Evolutionary conservation across 2,888 invertebrate genomes (phyloP), one percentile per base, ranked within the genome.

Genomic region (Parnassius glacialis): DNA sequence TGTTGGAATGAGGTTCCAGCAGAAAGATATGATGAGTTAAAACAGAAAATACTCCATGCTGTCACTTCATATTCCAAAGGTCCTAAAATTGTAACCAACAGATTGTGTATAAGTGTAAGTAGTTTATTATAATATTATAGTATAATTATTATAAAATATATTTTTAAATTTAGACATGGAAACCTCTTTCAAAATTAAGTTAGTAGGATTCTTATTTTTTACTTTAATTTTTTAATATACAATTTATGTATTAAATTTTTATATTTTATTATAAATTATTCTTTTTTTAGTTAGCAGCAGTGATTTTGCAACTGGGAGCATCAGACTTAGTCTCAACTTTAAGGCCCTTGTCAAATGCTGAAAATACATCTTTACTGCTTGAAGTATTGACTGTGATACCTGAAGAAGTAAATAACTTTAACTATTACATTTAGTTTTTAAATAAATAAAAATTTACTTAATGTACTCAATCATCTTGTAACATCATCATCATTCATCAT

Each of bases 351-450:
- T 88, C 94, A 85, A 79, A 92, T 84, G 72, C 86, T 42, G 87
- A 89, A 65, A 86, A 88, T 66, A 83, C 84, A 59, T 75, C 83
- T 57, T 70, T 92, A n/a, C 83, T 98, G 73, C 82, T 98, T 59
- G 96, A 97, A 91, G 95, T 98, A 48, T 91, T 98, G 13, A 95
- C 95, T 72, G 95, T 96, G 60, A 94, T 98, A 78, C 97, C 98
- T 41, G 96, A 96, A 88, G 98, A 98, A 92, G 97, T 97, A 89
- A 88, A 43, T 52, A 11, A 3, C 13, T 58, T 54, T 58, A 65
- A 20, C 20, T 20, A 25, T 20, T 20, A 20, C 20, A 34, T 34
- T 7, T 34, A 34, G 34, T 34, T 34, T 34, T 34, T 34, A 34
- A 34, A 34, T 34, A 34, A 34, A 34, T 34, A 34, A 34, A 34